Evolutionary conservation across 2,797 vertebrate species (phyloP), one percentile per base, ranked within the genome.

Genomic region (Ctenosaura bakeri): DNA sequence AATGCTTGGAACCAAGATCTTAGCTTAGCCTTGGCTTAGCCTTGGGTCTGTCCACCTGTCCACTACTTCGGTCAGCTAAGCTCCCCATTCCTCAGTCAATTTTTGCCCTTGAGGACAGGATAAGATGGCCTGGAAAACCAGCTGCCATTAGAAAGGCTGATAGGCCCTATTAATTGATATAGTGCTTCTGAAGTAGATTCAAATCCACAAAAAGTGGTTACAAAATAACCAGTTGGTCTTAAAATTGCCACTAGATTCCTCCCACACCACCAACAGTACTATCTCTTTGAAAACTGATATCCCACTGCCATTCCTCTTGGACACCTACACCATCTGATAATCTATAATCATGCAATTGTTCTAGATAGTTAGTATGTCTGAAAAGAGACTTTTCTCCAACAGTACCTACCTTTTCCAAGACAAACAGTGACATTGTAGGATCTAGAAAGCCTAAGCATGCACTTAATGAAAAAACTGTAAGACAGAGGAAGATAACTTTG

Each of bases 391-490:
- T 64, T 29, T 66, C 50, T 29, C 6, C 54, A 10, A 85, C 9
- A 85, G 32, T 73, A 94, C 90, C 96, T 95, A 99, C 99, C 97
- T 96, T 98, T 79, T 98, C 87, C 52, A 98, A 96, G 38, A 99
- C 97, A 95, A 98, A 99, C 1, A 99, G 96, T n/a, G 99, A 99
- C 96, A 99, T 96, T 0, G 98, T 99, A 16, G 99, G 98, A 89
- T 99, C 99, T 83, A 99, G 95, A 96, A 99, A 99, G 69, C 98
- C 98, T 77, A 99, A 94, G 88, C 98, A 98, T 0, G 98, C 95
- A 89, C 98, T 99, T 0, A 99, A 79, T 0, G 98, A 98, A 95
- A 98, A 98, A 79, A 98, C 93, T 73, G 95, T 92, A 9, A 98
- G 96, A 95, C 98, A 98, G 78, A 99, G 95, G 18, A 99, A 62